Evolutionary conservation across 1,140 invertebrate species (phyloP), one percentile per base, ranked within the genome.

Genomic region (Aphelenchoides avenae): DNA sequence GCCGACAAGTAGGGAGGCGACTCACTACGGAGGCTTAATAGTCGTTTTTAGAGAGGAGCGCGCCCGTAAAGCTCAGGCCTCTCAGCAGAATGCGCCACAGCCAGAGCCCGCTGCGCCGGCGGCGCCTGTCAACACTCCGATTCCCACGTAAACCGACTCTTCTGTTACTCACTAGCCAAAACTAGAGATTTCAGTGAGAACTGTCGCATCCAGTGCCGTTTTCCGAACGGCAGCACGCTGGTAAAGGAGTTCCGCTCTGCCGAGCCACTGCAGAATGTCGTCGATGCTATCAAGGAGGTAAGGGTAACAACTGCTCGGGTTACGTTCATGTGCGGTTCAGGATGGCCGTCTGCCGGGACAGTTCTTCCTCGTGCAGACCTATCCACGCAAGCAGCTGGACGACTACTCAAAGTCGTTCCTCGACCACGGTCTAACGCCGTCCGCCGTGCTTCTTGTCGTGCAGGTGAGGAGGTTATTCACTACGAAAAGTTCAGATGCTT

Each of bases 221-320:
- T 60, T 50, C 58, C 59, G 1, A 46, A 60, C 42, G 57, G 57
- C 1, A 30, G 31, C 15, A 64, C 40, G 26, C 9, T 60, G n/a
- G 37, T 29, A 3, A 27, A 33, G 9, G 43, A 34, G 20, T 60
- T 64, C 29, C 42, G 55, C 11, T 60, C 57, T 1, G 40, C 39
- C 1, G 33, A 31, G n/a, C 40, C 44, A 15, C 33, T 60, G 29
- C 40, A 60, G 42, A 27, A 49, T 41, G 58, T 60, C 34, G 20
- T 42, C 30, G 46, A 60, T 41, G 57, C 57, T 15, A 59, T 60
- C n/a, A 60, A 42, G 18, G 55, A 64, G 52, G 57, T 60, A 11
- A n/a, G n/a, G n/a, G n/a, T n/a, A n/a, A n/a, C n/a, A n/a, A n/a
- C n/a, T n/a, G n/a, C n/a, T n/a, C n/a, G n/a, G n/a, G n/a, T n/a